Evolutionary conservation across 2,888 invertebrate species (phyloP).

Genomic region (Troilus luridus): DNA sequence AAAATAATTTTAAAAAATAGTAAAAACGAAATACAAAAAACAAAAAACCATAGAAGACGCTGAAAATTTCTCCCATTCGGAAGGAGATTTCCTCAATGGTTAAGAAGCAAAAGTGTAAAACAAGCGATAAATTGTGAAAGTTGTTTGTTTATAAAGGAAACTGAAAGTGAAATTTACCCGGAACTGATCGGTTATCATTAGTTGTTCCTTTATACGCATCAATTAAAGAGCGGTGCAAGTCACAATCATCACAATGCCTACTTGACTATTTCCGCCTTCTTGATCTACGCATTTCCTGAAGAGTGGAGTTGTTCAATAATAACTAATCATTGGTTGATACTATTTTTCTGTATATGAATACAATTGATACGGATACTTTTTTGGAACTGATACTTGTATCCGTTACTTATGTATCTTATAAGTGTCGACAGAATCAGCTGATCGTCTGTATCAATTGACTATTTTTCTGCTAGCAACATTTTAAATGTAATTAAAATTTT

Average conservation of each 20-base stretch:
- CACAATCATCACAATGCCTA: background rate
- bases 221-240: background rate
- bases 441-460: too few species aligned
- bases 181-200: background rate
- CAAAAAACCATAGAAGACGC: background rate
- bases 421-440: too few species aligned
- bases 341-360: too few species aligned
- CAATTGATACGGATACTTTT: too few species aligned
- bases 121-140: slow-evolving; percentile 6
- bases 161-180: background rate
- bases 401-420: too few species aligned
- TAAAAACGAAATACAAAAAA: background rate
- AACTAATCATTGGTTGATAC: too few species aligned
- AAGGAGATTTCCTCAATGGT: background rate
- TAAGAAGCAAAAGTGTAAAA: background rate
- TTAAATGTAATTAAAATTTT: too few species aligned
- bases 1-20: background rate
- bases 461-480: too few species aligned
- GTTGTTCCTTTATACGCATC: background rate
- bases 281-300: background rate
- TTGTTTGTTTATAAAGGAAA: background rate
- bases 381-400: too few species aligned
- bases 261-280: background rate
- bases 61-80: background rate
- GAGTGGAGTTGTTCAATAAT: background rate